Conservation (phyloP, 2,888 invertebrate genomes). For the Anagyrus pseudococci region DNA sequence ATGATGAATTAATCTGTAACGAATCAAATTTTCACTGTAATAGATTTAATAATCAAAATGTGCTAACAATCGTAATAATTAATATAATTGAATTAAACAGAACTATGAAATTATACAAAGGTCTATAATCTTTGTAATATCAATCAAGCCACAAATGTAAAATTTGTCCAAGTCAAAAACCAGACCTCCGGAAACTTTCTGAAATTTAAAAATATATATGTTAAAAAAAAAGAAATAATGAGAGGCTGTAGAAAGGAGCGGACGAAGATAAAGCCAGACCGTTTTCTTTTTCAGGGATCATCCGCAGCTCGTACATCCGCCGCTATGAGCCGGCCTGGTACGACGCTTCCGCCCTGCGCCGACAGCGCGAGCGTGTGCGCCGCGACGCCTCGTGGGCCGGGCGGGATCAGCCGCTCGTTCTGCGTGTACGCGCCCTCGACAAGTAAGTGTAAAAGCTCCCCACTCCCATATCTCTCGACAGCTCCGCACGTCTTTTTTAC, state of each 20-base stretch:
- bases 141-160: no score
- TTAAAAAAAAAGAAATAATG: no score
- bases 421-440: constrained; percentile 56
- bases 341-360: constrained; percentile 54
- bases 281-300: constrained; percentile 53
- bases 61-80: no score
- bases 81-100: no score
- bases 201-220: background rate
- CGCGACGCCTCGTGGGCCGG: constrained; percentile 51
- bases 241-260: background rate
- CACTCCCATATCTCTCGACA: background rate
- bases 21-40: no score
- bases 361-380: constrained; percentile 56
- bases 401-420: constrained; percentile 55
- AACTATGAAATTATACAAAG: no score
- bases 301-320: constrained; percentile 55
- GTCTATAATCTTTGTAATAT: no score
- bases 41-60: no score
- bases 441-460: constrained; percentile 49
- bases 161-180: no score
- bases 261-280: background rate
- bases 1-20: no score
- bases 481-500: background rate
- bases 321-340: constrained; percentile 59
- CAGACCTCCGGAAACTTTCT: no score